Evolutionary conservation across 2,113 vertebrate genomes (phyloP).

Genomic region (Gallinago media): DNA sequence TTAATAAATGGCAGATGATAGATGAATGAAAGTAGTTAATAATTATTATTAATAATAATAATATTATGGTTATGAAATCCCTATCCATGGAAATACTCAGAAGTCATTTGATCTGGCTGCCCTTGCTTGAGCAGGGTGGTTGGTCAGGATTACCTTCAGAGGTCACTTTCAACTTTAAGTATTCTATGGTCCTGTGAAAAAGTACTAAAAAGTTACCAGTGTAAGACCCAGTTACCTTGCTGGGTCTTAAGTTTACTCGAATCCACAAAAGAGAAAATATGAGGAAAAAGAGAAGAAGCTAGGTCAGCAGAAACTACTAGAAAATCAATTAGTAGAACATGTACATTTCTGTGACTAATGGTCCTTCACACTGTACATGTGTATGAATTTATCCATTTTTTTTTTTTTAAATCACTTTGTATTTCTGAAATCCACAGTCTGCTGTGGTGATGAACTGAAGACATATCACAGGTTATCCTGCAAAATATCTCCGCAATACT

Average conservation of each 20-base stretch:
- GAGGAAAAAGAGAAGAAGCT: background rate
- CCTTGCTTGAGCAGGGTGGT: background rate
- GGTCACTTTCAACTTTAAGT: background rate
- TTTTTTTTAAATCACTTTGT: background rate
- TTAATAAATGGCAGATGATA: background rate
- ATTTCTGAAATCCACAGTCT: background rate
- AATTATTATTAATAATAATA: background rate
- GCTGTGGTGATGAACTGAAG: background rate
- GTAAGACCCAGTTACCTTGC: background rate
- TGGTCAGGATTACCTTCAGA: background rate
- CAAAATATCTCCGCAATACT: background rate
- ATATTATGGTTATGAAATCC: background rate
- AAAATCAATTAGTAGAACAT: background rate
- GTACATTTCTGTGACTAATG: background rate
- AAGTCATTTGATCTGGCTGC: background rate
- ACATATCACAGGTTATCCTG: background rate
- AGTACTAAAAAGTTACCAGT: background rate
- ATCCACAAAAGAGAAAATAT: background rate
- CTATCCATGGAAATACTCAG: background rate
- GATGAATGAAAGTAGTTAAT: background rate
- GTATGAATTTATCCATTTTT: background rate
- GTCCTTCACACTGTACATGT: accelerated
- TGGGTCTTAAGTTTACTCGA: background rate
- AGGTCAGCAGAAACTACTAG: background rate
- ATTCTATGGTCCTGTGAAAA: background rate